A percentile compares a stretch with the other conserved stretches of the same genome.
Evolutionary conservation across 2,797 vertebrate genomes (phyloP).

Genomic region (Bufotes viridis): DNA sequence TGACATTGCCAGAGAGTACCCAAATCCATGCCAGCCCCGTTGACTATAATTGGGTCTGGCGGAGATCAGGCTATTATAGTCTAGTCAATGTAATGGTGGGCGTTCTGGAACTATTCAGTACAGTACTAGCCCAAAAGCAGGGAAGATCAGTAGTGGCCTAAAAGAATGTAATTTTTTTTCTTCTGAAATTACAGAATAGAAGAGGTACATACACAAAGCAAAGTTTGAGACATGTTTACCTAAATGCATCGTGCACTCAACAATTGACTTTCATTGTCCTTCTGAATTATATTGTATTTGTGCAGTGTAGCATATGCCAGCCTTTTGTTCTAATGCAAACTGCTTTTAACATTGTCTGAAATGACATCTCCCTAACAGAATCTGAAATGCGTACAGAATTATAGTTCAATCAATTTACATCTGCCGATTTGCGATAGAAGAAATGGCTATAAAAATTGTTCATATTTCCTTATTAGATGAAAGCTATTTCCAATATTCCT

Average conservation of each 20-base stretch:
- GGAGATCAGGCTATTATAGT: too few relatives aligned
- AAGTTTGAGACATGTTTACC: constrained; percentile 52
- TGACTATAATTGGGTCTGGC: too few relatives aligned
- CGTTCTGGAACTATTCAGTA: too few relatives aligned
- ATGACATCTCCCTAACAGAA: constrained; percentile 34
- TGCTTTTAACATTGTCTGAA: constrained; percentile 57
- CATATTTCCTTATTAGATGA: constrained; percentile 65
- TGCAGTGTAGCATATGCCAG: constrained; percentile 62
- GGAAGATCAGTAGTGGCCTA: neutral
- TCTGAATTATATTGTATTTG: constrained; percentile 67
- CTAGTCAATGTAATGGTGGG: too few relatives aligned
- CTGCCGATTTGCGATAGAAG: constrained; percentile 65
- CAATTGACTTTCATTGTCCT: constrained; percentile 58
- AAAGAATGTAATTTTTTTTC: neutral
- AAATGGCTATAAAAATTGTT: constrained; percentile 63
- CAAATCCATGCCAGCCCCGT: too few relatives aligned
- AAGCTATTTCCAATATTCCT: constrained; percentile 63
- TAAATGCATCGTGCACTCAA: constrained; percentile 51
- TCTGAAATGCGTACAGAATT: constrained; percentile 31
- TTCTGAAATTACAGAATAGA: neutral
- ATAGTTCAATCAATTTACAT: constrained; percentile 64
- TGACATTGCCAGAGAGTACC: too few relatives aligned
- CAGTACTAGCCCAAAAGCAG: too few relatives aligned
- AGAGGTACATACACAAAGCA: neutral
- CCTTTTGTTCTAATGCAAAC: constrained; percentile 56